phyloP scores from a whole-genome alignment of 2,113 vertebrate genomes.

The Argyrosomus japonicus region DNA sequence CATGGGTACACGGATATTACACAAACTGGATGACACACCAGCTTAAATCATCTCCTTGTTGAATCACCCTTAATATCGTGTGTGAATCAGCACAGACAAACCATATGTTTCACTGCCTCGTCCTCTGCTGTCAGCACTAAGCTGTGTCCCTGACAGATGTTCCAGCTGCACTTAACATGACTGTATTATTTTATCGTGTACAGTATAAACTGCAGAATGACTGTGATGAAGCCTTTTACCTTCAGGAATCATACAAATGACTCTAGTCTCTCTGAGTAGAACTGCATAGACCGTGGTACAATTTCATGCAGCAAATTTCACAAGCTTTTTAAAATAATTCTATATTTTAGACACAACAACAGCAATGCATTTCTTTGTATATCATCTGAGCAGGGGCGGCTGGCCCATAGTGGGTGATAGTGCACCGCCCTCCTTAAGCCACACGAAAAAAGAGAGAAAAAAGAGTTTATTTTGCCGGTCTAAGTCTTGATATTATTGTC shows the following conservation, averaged over 20 bases:
- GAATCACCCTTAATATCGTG: slow-evolving; percentile 14
- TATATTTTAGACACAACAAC: background rate
- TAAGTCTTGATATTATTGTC: too few relatives aligned
- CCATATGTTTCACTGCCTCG: slow-evolving; percentile 42
- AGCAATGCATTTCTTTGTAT: background rate
- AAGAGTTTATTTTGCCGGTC: too few relatives aligned
- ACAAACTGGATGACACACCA: slow-evolving; percentile 14
- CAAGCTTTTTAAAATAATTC: background rate
- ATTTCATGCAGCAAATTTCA: background rate
- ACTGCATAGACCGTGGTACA: background rate
- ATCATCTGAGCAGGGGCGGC: background rate
- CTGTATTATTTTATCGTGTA: slow-evolving; percentile 44
- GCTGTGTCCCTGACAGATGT: slow-evolving; percentile 57
- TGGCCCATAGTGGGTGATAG: too few relatives aligned
- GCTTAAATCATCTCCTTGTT: slow-evolving; percentile 31
- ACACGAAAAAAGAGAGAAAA: too few relatives aligned
- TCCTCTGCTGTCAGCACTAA: slow-evolving; percentile 45
- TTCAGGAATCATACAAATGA: background rate
- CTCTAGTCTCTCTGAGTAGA: background rate
- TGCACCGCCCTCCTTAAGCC: too few relatives aligned
- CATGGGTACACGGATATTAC: slow-evolving; percentile 1
- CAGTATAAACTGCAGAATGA: slow-evolving; percentile 19
- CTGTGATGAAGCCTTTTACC: slow-evolving; percentile 6
- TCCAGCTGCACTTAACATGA: slow-evolving; percentile 48
- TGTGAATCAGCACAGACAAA: slow-evolving; percentile 42